These are phyloP conservation scores for Tarsius wallacei DNA, from an alignment of 2,797 vertebrate genomes.

Conservation along the genomic window DNA sequence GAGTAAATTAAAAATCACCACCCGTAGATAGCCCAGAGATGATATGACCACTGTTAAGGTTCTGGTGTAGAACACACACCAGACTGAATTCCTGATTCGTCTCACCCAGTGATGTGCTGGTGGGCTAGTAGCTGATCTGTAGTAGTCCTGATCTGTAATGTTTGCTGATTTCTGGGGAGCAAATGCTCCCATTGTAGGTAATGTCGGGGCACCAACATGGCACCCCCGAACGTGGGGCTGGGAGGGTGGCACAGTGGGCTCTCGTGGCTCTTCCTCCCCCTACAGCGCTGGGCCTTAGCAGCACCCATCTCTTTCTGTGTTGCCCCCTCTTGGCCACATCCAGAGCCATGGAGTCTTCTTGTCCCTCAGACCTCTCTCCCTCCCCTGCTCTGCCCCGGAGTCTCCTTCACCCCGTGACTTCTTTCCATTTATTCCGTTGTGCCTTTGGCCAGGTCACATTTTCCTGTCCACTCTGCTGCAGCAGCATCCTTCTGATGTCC, in stretches of 20 bases:
- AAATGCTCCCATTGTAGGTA: not conserved
- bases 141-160: not conserved
- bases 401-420: not conserved
- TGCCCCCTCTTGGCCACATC: not conserved
- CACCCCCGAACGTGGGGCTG: not conserved
- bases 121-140: not conserved
- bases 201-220: not conserved
- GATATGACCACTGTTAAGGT: not conserved
- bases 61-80: not conserved
- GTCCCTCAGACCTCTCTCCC: not conserved
- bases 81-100: not conserved
- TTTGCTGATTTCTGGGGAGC: not conserved
- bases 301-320: not conserved
- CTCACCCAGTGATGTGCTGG: not conserved
- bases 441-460: not conserved
- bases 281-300: not conserved
- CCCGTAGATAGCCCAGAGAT: not conserved
- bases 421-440: not conserved
- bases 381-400: not conserved
- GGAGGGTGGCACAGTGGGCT: too few species aligned
- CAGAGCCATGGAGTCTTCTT: not conserved
- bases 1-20: constrained; percentile 15
- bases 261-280: not conserved
- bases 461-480: too few species aligned
- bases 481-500: not conserved